These are phyloP conservation scores for Bicyclus anynana DNA, from an alignment of 1,140 invertebrate genomes.

Conservation along the genomic window DNA sequence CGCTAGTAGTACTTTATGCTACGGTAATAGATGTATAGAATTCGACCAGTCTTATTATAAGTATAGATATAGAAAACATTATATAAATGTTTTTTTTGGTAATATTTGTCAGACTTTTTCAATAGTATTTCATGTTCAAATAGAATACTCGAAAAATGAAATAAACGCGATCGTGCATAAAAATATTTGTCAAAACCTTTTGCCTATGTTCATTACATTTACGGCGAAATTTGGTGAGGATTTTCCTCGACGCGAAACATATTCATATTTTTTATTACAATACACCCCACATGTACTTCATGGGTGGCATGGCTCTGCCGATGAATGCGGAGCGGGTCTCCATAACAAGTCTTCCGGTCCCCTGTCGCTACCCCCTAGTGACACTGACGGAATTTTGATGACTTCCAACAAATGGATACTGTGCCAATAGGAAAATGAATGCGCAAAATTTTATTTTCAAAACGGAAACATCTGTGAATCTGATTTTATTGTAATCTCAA, in stretches of 20 bases:
- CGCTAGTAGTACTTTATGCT: too few species aligned
- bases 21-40: too few species aligned
- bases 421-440: conserved; percentile 10
- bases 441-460: not conserved
- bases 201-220: not conserved
- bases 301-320: conserved; percentile 37
- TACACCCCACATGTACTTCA: conserved; percentile 20
- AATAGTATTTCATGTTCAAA: too few species aligned
- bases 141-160: too few species aligned
- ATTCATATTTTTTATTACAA: conserved; percentile 15
- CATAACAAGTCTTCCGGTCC: conserved; percentile 44
- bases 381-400: conserved; percentile 46
- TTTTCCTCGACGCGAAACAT: not conserved
- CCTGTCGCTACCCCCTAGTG: conserved; percentile 30
- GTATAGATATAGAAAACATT: too few species aligned
- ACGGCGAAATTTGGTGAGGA: not conserved
- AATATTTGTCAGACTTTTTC: too few species aligned
- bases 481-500: not conserved
- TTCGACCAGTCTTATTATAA: too few species aligned
- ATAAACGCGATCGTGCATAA: not conserved
- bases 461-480: not conserved
- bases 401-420: conserved; percentile 22
- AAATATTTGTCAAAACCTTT: not conserved
- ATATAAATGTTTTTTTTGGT: too few species aligned
- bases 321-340: conserved; percentile 42